Conservation (phyloP, 1,140 invertebrate species). For the Pomacea maculata region DNA sequence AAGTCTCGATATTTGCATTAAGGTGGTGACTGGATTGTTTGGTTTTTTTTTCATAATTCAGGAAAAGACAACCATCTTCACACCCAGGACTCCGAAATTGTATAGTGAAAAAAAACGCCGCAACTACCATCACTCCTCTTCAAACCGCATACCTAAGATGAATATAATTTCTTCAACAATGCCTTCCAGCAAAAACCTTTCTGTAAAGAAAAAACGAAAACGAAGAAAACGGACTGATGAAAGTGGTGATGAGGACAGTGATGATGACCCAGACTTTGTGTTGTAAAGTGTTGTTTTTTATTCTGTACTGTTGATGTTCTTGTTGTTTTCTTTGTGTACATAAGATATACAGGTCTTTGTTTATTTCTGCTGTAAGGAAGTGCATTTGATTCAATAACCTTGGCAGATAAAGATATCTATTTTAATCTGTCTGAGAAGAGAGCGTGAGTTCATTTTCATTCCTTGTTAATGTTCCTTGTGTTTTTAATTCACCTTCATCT, state of each 20-base stretch:
- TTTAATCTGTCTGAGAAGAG: slow-evolving; percentile 7
- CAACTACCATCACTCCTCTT: slow-evolving; percentile 33
- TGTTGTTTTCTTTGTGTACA: slow-evolving; percentile 7
- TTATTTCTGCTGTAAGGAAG: slow-evolving; percentile 4
- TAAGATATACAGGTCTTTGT: not conserved
- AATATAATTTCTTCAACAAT: slow-evolving; percentile 25
- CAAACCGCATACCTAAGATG: slow-evolving; percentile 23
- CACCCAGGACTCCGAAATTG: slow-evolving; percentile 24
- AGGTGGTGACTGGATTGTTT: not conserved
- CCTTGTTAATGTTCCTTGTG: slow-evolving; percentile 8
- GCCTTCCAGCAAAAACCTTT: slow-evolving; percentile 29
- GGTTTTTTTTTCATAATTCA: slow-evolving; percentile 10
- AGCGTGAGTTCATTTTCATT: slow-evolving; percentile 18
- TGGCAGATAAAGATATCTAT: slow-evolving; percentile 2
- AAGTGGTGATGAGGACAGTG: slow-evolving; percentile 54
- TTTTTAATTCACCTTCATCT: slow-evolving; percentile 6
- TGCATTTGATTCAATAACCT: not conserved
- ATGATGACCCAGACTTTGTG: slow-evolving; percentile 59
- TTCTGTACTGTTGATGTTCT: not conserved
- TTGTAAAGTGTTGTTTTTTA: slow-evolving; percentile 26
- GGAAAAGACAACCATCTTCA: slow-evolving; percentile 21
- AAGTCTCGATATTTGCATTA: not conserved
- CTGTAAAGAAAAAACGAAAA: slow-evolving; percentile 50
- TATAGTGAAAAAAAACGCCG: slow-evolving; percentile 19
- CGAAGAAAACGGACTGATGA: slow-evolving; percentile 45